Conservation (phyloP, 2,888 invertebrate species). For the Pelosia muscerda region DNA sequence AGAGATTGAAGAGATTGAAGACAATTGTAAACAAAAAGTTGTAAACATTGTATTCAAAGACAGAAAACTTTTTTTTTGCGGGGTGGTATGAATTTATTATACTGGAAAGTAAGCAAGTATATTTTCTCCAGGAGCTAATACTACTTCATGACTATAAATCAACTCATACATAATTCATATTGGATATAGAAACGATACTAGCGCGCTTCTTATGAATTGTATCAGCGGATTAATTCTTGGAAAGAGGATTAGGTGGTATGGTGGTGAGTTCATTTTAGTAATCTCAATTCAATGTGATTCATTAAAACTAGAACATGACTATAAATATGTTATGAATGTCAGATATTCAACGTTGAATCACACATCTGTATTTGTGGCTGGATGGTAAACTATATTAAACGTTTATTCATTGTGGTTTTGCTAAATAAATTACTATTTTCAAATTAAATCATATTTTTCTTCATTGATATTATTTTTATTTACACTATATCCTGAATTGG, state of each 20-base stretch:
- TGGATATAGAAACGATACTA: slow-evolving; percentile 17
- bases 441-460: not conserved
- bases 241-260: slow-evolving; percentile 42
- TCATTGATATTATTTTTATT: not conserved
- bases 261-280: slow-evolving; percentile 53
- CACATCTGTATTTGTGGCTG: not conserved
- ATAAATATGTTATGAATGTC: not conserved
- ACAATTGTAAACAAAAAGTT: no score
- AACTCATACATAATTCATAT: slow-evolving; percentile 31
- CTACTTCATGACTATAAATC: slow-evolving; percentile 34
- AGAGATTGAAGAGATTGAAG: no score
- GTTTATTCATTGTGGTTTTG: not conserved
- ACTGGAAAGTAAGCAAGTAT: not conserved
- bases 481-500: not conserved
- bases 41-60: not conserved
- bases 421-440: not conserved
- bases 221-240: slow-evolving; percentile 41
- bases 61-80: not conserved
- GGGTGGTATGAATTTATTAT: not conserved
- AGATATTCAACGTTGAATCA: not conserved
- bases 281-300: slow-evolving; percentile 3
- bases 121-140: slow-evolving; percentile 27
- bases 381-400: not conserved
- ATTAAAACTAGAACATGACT: slow-evolving; percentile 5
- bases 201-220: slow-evolving; percentile 32